Evolutionary conservation across 1,140 invertebrate species (phyloP), one percentile per base, ranked within the genome.

Genomic region (Pentalonia nigronervosa): DNA sequence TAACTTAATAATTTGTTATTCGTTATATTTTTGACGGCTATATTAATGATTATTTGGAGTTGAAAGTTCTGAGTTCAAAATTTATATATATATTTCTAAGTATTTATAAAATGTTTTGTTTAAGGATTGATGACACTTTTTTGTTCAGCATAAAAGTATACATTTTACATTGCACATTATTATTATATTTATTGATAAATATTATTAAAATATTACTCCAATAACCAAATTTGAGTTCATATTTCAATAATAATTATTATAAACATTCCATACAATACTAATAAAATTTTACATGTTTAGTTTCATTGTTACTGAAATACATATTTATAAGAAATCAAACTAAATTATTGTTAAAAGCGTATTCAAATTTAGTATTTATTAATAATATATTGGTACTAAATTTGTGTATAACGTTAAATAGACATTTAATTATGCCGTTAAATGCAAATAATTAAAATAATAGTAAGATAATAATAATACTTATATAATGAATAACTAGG

Each of bases 351-450:
- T 89, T 1, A 36, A 53, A 89, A 53, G 20, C 87, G 86, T 89
- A 36, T 89, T 53, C 87, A 89, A 89, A 89, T 56, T 89, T 89
- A 89, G 88, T 89, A 89, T 89, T 89, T 89, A 89, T 89, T 89
- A 89, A 89, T 36, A 25, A 56, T 53, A 7, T 89, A 89, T 89
- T 89, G 88, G 88, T 89, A 89, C 88, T 89, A 36, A 36, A 89
- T 89, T 89, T 89, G 88, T 47, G 4, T 47, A 30, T 47, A 30
- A 47, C 41, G 84, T 86, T 86, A 30, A 45, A 30, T 47, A 47
- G 25, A 86, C 23, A 84, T 14, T 84, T 84, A 76, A 17, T 76
- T n/a, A n/a, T 76, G n/a, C 17, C 17, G n/a, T 76, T 76, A n/a
- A n/a, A 34, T 76, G 11, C 11, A 76, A 23, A 34, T 76, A 3